Evolutionary conservation across 2,113 vertebrate genomes (phyloP).

Genomic region (Paraplagusia blochii): DNA sequence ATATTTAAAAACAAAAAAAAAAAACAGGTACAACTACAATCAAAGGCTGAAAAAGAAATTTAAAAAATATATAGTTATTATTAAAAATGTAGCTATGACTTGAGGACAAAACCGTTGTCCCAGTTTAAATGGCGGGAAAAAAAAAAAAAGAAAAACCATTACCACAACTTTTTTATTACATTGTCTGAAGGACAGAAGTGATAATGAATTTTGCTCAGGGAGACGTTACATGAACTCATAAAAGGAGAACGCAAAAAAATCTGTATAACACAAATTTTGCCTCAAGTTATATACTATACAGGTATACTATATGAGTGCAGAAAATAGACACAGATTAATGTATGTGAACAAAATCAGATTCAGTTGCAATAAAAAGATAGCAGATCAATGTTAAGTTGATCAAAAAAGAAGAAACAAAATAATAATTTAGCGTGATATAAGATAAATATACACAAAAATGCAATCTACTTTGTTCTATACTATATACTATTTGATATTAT

Average conservation of each 20-base stretch:
- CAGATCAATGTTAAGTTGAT: too few relatives aligned
- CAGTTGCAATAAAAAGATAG: too few relatives aligned
- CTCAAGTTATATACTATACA: constrained; percentile 43
- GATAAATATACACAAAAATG: too few relatives aligned
- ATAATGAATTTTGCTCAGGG: constrained; percentile 76
- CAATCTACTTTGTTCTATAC: too few relatives aligned
- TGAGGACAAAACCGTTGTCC: constrained; percentile 45
- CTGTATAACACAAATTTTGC: constrained; percentile 55
- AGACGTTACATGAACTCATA: constrained; percentile 41
- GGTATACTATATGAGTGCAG: constrained; percentile 10
- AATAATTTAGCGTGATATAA: too few relatives aligned
- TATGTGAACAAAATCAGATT: too few relatives aligned
- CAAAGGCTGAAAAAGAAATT: constrained; percentile 7
- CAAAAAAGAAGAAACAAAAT: too few relatives aligned
- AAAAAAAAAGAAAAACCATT: constrained; percentile 68
- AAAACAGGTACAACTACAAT: constrained; percentile 42
- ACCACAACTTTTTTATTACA: constrained; percentile 70
- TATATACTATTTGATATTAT: too few relatives aligned
- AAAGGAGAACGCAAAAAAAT: constrained; percentile 48
- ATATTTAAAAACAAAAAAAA: constrained; percentile 13
- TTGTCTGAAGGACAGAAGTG: constrained; percentile 74
- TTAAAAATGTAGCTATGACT: constrained; percentile 52
- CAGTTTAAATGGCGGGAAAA: constrained; percentile 59
- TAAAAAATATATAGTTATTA: constrained; percentile 31
- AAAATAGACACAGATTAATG: too few relatives aligned